Base-by-base conservation (phyloP, 2,888 invertebrate genomes). In the Drosophila ezoana region DNA sequence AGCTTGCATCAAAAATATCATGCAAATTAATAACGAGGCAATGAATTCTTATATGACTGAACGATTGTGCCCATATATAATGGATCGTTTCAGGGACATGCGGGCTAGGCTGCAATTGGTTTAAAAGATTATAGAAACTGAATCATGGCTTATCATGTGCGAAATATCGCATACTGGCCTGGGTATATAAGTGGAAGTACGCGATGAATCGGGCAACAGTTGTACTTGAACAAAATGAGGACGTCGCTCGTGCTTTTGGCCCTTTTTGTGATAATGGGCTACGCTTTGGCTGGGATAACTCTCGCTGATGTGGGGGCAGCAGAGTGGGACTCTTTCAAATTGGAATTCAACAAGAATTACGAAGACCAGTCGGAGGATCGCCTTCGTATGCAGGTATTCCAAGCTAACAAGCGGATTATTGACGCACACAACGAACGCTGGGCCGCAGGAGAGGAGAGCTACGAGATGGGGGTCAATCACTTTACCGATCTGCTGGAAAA, bases 401-500 rank as follows among this genome's bases (percentile, higher is more conserved):
- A 18, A 37, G 37, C 49, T 3, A 72, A 71, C 20, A 71, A 54
- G 33, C 5, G 5, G 13, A 58, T 59, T 1, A 64, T 71, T 13
- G 58, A 64, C 0, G 41, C 28, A 2, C 70, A 70, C 35, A 70
- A 70, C n/a, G 8, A 57, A 16, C 69, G 71, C 32, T 70, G n/a
- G 11, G 43, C 16, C 1, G 13, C 38, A 8, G 70, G 70, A 2
- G 13, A 53, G n/a, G 70, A 62, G 47, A 57, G 38, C 16, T 62
- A 71, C 40, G 57, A 57, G 20, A 71, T 71, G 70, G 53, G 63
- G 1, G 32, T 71, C 8, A 70, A 71, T 54, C 32, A 71, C 13
- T 58, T 58, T 16, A 37, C 57, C 1, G 70, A 71, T 51, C 6
- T 43, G 13, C 5, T 41, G 5, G 33, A 41, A 0, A 4, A 37